These are phyloP conservation scores for Misgurnus anguillicaudatus DNA, from an alignment of 2,113 vertebrate genomes.

Conservation along the genomic window DNA sequence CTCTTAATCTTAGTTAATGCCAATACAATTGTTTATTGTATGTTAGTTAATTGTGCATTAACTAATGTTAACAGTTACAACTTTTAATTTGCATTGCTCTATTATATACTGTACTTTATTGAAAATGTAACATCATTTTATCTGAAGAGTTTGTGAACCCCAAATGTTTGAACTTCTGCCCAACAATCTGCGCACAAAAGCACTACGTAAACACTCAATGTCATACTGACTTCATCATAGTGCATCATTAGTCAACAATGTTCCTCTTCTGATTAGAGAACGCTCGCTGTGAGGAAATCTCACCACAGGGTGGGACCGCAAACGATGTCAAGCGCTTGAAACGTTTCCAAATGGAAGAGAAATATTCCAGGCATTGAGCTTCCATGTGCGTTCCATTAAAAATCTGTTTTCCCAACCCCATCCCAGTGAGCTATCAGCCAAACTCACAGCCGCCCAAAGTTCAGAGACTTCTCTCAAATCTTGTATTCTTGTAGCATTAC, in stretches of 20 bases:
- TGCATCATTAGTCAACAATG: conserved; percentile 50
- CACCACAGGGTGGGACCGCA: conserved; percentile 8
- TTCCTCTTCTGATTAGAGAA: conserved; percentile 47
- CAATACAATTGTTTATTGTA: too few relatives aligned
- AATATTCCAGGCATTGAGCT: background rate
- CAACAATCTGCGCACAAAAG: conserved; percentile 14
- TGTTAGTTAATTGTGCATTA: too few relatives aligned
- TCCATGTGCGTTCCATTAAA: conserved; percentile 22
- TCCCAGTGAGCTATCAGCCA: background rate
- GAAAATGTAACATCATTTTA: background rate
- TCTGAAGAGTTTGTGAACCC: background rate
- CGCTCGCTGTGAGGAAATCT: background rate
- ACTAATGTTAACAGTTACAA: background rate
- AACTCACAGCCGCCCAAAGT: background rate
- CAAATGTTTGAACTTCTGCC: background rate
- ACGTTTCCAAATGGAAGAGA: background rate
- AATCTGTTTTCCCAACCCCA: background rate
- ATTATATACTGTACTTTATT: background rate
- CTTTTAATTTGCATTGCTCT: too few relatives aligned
- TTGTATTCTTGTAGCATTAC: background rate
- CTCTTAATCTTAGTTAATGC: too few relatives aligned
- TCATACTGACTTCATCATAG: conserved; percentile 25
- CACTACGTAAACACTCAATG: background rate
- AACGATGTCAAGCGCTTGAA: background rate
- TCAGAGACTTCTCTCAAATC: background rate